Evolutionary conservation across 2,797 vertebrate species (phyloP), one percentile per base, ranked within the genome.

Genomic region (Nothura maculosa): DNA sequence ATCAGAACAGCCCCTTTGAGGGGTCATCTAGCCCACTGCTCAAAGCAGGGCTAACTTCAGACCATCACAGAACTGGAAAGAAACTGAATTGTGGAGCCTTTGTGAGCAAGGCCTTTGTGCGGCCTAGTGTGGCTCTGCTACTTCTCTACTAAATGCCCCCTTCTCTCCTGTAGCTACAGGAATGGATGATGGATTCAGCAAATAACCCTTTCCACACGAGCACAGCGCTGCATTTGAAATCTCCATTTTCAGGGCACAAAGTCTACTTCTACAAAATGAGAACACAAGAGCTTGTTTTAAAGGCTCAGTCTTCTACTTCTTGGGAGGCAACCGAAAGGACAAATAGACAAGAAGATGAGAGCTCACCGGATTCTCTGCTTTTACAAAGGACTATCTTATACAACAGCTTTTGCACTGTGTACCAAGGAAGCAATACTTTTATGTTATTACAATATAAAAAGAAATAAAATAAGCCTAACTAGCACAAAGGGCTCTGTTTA

Each of bases 71-170:
- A 89, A 77, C 61, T 47, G 74, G 87, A 93, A 90, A 74, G 42
- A 76, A 82, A 89, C 40, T 3, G 91, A 61, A 92, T 94, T 90
- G 25, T 75, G 74, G 80, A 79, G 92, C 43, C 42, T 93, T 62
- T 83, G 83, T 58, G 90, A 92, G 58, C 54, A 91, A n/a, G n/a
- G n/a, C n/a, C n/a, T n/a, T n/a, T n/a, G n/a, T n/a, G n/a, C n/a
- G n/a, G n/a, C n/a, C n/a, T n/a, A n/a, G n/a, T n/a, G n/a, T n/a
- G 57, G 10, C 28, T 75, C 57, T 77, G 36, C 63, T 82, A 62
- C 30, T 15, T 87, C 78, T 22, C 72, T 61, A 15, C 58, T 45
- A 85, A 43, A 12, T 25, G 36, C 32, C 32, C 73, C 72, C 80
- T 89, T 72, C 84, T 68, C 28, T 78, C 63, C 42, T 69, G 62